phyloP scores from a whole-genome alignment of 2,113 vertebrate genomes.

The Lagopus leucura region DNA sequence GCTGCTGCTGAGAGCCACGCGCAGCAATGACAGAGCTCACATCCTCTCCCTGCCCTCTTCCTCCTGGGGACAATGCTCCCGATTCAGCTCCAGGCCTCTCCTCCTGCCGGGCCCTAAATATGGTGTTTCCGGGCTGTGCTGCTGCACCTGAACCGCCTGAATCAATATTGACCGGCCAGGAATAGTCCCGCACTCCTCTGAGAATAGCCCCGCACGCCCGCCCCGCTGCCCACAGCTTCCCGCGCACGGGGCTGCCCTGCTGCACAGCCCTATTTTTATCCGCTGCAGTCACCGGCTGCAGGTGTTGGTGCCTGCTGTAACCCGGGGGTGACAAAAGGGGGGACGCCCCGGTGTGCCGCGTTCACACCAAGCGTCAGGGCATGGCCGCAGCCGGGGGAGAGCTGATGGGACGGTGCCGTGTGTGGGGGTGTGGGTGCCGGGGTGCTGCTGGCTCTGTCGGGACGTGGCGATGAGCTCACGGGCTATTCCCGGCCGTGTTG shows the following conservation, averaged over 20 bases:
- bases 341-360: neutral
- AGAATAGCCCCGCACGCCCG: constrained; percentile 62
- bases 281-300: neutral
- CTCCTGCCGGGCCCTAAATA: constrained; percentile 48
- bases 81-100: neutral
- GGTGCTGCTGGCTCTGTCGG: neutral
- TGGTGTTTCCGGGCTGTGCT: constrained; percentile 9
- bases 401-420: neutral
- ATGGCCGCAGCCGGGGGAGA: neutral
- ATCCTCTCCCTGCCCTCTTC: constrained; percentile 67
- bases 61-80: constrained; percentile 40
- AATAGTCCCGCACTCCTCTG: constrained; percentile 70
- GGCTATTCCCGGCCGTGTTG: constrained; percentile 64
- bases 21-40: constrained; percentile 49
- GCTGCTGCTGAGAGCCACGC: neutral
- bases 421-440: rapidly evolving
- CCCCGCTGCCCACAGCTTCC: constrained; percentile 51
- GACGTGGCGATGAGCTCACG: constrained; percentile 57
- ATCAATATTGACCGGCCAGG: constrained; percentile 74
- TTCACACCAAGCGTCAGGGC: neutral
- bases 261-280: neutral
- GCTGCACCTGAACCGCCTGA: constrained; percentile 69
- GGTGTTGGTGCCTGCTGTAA: neutral
- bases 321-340: neutral
- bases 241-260: constrained; percentile 53